phyloP scores from a whole-genome alignment of 2,113 vertebrate species.

The Misgurnus anguillicaudatus region DNA sequence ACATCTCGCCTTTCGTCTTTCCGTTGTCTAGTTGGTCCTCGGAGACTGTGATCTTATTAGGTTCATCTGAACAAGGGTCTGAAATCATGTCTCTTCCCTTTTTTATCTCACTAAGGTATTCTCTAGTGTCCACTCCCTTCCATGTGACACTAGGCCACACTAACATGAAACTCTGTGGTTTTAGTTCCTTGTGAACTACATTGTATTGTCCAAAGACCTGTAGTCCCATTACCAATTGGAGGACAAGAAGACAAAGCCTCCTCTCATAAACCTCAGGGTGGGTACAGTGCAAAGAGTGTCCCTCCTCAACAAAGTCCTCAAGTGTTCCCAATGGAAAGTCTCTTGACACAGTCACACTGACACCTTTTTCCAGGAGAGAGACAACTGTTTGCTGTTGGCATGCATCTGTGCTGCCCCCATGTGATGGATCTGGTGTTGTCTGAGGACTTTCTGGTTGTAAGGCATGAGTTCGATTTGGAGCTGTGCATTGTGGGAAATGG shows the following conservation, averaged over 20 bases:
- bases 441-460: conserved; percentile 11
- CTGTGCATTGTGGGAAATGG: conserved; percentile 54
- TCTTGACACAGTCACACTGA: conserved; percentile 57
- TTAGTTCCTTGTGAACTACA: conserved; percentile 57
- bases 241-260: conserved; percentile 72
- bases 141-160: conserved; percentile 50
- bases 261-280: conserved; percentile 67
- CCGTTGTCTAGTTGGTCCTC: neutral
- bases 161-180: conserved; percentile 71
- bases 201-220: conserved; percentile 66
- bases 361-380: conserved; percentile 55
- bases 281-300: conserved; percentile 45
- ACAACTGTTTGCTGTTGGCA: conserved; percentile 43
- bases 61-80: neutral
- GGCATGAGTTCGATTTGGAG: neutral
- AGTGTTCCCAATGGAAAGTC: conserved; percentile 77
- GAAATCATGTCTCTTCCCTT: neutral
- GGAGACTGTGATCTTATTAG: neutral
- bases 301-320: conserved; percentile 69
- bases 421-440: conserved; percentile 27
- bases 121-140: neutral
- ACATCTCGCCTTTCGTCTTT: conserved; percentile 3
- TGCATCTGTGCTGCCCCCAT: conserved; percentile 51
- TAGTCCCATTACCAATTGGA: conserved; percentile 77
- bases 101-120: neutral